Base-by-base conservation (phyloP, 2,113 vertebrate genomes). In the Mastomys coucha region DNA sequence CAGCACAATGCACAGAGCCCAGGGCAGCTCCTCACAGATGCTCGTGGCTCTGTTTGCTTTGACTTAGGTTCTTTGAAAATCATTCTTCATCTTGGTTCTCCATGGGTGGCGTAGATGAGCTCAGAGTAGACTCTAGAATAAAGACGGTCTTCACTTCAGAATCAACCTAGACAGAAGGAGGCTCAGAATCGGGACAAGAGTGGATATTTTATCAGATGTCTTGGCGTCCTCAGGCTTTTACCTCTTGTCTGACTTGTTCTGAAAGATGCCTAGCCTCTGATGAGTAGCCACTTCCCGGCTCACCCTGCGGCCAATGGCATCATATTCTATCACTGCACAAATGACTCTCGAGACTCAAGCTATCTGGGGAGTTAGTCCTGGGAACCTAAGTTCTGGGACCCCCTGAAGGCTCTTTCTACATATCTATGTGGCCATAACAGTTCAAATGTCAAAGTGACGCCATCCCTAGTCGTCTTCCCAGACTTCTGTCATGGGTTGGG, bases 401-500 rank as follows among this genome's bases (percentile, higher is more conserved):
- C 22, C 28, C 7, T 0, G 7, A 51, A 51, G 45, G 1, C 31
- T 45, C 28, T 67, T 10, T 2, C 11, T 49, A 53, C 31, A 31
- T 24, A 51, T 12, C 10, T 6, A 10, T 33, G 2, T 12, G 85
- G 26, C 56, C 78, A 20, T 9, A n/a, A 60, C 24, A 36, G 39
- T 58, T 82, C n/a, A 31, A 12, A 1, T 2, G 51, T 93, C 95
- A 19, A 1, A n/a, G 69, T 39, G 51, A 39, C 6, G 8, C 20
- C 49, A 39, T 26, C 36, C 56, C 11, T 85, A 24, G 65, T 26
- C 0, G 0, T 84, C 72, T 92, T 90, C 78, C 89, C 58, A 69
- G 94, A 89, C 42, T 33, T 20, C 96, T 16, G 24, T 51, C 96
- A 12, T 88, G 56, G 9, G 45, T 20, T 90, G 84, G 93, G 45